Conservation (phyloP, 2,797 vertebrate genomes). For the Petrocephalus schoutedeni region DNA sequence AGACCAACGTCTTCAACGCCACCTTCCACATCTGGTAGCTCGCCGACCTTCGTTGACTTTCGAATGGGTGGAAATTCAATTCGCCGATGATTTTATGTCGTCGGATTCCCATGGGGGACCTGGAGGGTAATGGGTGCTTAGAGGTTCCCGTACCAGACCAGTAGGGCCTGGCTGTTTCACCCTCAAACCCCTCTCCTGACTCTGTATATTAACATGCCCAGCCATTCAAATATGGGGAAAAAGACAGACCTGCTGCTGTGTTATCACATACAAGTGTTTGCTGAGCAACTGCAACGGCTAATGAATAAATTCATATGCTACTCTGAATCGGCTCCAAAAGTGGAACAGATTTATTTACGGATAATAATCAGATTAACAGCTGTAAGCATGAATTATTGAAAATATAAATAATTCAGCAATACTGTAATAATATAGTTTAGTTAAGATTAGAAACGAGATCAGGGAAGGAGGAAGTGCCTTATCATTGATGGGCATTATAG, state of each 20-base stretch:
- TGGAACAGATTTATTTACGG: neutral
- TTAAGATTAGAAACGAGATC: neutral
- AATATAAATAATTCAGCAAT: slow-evolving; percentile 4
- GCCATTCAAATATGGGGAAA: neutral
- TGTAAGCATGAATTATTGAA: neutral
- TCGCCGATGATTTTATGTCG: neutral
- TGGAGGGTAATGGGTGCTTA: neutral
- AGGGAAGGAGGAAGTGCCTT: neutral
- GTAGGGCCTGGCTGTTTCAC: neutral
- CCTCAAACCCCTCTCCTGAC: neutral
- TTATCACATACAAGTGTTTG: neutral
- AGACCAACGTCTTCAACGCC: slow-evolving; percentile 96
- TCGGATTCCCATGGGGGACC: neutral
- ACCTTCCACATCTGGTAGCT: slow-evolving; percentile 96
- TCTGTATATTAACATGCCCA: neutral
- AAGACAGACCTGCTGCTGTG: neutral
- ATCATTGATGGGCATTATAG: neutral
- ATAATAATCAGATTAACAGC: neutral
- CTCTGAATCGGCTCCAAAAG: neutral
- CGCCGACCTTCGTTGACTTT: neutral
- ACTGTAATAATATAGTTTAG: neutral
- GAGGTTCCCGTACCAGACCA: neutral
- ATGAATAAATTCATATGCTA: neutral
- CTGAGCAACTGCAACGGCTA: neutral
- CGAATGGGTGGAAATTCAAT: neutral